A percentile compares a stretch with the other conserved stretches of the same genome.
Conservation (phyloP, 2,797 vertebrate genomes). For the Anabacerthia variegaticeps region DNA sequence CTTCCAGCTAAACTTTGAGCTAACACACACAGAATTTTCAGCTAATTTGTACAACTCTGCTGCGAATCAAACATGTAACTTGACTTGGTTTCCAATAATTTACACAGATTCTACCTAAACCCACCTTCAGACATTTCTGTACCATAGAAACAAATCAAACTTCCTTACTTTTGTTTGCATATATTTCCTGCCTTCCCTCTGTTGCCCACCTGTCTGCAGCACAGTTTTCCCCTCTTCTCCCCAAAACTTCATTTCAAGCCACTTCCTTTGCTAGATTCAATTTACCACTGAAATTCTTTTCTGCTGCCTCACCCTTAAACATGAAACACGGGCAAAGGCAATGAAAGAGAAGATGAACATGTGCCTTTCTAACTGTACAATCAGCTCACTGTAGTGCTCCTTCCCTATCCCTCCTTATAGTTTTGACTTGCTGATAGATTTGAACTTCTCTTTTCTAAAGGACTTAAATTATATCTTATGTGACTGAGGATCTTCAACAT, state of each 20-base stretch:
- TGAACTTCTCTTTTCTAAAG: neutral
- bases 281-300: conserved; percentile 33
- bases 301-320: conserved; percentile 1
- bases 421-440: neutral
- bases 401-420: neutral
- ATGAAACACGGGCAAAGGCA: neutral
- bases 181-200: conserved; percentile 8
- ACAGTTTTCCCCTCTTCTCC: neutral
- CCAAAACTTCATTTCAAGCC: neutral
- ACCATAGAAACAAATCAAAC: neutral
- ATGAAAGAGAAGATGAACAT: neutral
- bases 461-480: neutral
- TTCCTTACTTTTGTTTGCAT: neutral
- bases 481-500: neutral
- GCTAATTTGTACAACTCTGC: neutral
- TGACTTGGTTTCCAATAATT: neutral
- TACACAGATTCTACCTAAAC: neutral
- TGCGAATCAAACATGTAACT: neutral
- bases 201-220: conserved; percentile 19
- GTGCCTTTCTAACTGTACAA: neutral
- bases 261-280: neutral
- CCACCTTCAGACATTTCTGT: neutral
- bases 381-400: neutral
- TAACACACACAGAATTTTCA: neutral
- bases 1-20: neutral